Base-by-base conservation (phyloP, 2,888 invertebrate species). In the Drosophila ochracea region DNA sequence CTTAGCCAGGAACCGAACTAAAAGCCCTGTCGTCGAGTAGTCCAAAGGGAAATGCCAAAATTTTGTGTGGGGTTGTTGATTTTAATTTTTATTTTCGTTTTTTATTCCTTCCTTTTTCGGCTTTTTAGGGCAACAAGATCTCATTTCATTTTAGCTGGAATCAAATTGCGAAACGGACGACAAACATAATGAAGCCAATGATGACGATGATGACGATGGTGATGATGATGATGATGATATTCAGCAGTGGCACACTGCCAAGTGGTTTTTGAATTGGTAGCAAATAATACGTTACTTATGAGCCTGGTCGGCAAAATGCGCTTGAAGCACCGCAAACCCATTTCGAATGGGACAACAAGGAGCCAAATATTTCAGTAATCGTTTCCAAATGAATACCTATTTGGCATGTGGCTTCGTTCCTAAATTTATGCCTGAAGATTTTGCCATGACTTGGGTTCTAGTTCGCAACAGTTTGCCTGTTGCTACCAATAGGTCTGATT, bases 61-160 rank as follows among this genome's bases (percentile, higher is more conserved):
- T 70, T 52, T 58, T 82, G 68, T 76, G 74, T 72, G 47, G 64
- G 67, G 55, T 68, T 70, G 55, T 70, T 70, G 66, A 64, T 64
- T 72, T 54, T 52, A 47, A 55, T 13, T 41, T 60, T 69, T 54
- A 52, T 54, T 61, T 64, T 52, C 9, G 49, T 64, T 59, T 61
- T 57, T 69, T 30, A 52, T 9, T 61, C 28, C 21, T 37, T 58
- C 60, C 7, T 25, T 47, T 47, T 47, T 47, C 47, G 47, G 63
- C 37, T 70, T 83, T 85, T 83, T 76, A 54, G 76, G 86, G 70
- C 76, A 87, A 78, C 73, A 74, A 83, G 82, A 85, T 79, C 77
- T 90, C 76, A 82, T 89, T 89, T 82, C 84, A 70, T 80, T 90
- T 87, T 88, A 87, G 82, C 90, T 83, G 90, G 90, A 90, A 90